Percentiles rank a stretch among this genome's conserved stretches.
Conservation (phyloP, 2,888 invertebrate species). For the Allacma fusca region DNA sequence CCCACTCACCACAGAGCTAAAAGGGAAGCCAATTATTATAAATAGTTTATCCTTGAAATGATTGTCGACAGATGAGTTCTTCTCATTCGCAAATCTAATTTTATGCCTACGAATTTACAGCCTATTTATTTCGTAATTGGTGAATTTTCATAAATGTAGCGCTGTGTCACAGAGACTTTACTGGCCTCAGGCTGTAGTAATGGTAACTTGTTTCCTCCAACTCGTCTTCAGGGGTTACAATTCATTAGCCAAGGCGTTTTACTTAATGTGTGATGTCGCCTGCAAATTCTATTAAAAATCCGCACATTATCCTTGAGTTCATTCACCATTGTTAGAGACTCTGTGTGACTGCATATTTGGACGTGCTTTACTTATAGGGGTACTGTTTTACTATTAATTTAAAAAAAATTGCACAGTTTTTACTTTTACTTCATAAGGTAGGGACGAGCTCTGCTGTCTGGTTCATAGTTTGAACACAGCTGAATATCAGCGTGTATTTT, state of each 20-base stretch:
- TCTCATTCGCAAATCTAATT: constrained; percentile 4
- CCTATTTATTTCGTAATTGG: not conserved
- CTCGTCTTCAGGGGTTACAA: not conserved
- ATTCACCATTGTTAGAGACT: not conserved
- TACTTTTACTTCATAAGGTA: too few species aligned
- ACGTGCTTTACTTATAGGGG: too few species aligned
- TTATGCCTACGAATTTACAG: not conserved
- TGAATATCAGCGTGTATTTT: too few species aligned
- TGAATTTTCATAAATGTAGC: not conserved
- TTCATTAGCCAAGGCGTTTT: constrained; percentile 11
- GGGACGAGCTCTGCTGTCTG: too few species aligned
- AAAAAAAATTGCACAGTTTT: too few species aligned
- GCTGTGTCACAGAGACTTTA: not conserved
- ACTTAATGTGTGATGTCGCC: constrained; percentile 5
- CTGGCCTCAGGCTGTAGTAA: too few species aligned
- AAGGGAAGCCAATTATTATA: constrained; percentile 1
- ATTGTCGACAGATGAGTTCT: constrained; percentile 10
- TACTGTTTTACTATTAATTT: too few species aligned
- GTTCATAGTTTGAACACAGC: too few species aligned
- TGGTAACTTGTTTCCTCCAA: not conserved
- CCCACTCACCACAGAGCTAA: not conserved
- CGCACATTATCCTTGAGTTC: constrained; percentile 4
- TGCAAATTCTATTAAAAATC: not conserved
- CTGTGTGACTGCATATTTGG: too few species aligned
- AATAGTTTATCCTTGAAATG: constrained; percentile 16